Base-by-base conservation (phyloP, 1,140 invertebrate species). In the Vanessa atalanta region DNA sequence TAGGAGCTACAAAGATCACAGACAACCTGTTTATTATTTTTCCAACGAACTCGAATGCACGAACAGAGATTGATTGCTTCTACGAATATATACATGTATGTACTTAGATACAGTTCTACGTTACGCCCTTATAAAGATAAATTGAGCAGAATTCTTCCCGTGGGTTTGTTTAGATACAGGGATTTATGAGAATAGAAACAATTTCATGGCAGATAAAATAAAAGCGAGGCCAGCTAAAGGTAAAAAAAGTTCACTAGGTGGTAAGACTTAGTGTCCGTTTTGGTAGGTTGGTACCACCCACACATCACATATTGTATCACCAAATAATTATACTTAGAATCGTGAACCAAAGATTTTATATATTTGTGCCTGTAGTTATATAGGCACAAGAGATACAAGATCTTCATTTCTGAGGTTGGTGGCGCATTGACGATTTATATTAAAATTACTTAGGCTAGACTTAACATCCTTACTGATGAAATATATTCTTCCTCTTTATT, bases 131-230 rank as follows among this genome's bases (percentile, higher is more conserved):
- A 23, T 57, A 57, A 13, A 57, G 53, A 23, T 23, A 23, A 57
- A 57, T 57, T 23, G 53, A 57, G 12, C 20, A 57, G 53, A 57
- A 57, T 23, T 6, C 23, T 14, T 50, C 23, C 53, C 20, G 53
- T 11, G 16, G 53, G 23, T 23, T 57, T 57, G 16, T 57, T 57
- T 16, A 20, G 20, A 57, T 57, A 57, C 23, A 26, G 53, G 2
- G 16, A 57, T 57, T 57, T 57, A 57, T 57, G 23, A 57, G 53
- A 57, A 57, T 57, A 16, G 53, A 57, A 57, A 57, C 20, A 16
- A 57, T 23, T 57, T 57, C 53, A 23, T 57, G 12, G 53, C 53
- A 8, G 20, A 23, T 23, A 57, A 53, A 53, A 53, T 15, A 31
- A 2, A 31, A 31, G 26, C 6, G 3, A 31, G 26, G 26, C 20